Evolutionary conservation across 2,113 vertebrate genomes (phyloP).

Genomic region (Salvelinus fontinalis): DNA sequence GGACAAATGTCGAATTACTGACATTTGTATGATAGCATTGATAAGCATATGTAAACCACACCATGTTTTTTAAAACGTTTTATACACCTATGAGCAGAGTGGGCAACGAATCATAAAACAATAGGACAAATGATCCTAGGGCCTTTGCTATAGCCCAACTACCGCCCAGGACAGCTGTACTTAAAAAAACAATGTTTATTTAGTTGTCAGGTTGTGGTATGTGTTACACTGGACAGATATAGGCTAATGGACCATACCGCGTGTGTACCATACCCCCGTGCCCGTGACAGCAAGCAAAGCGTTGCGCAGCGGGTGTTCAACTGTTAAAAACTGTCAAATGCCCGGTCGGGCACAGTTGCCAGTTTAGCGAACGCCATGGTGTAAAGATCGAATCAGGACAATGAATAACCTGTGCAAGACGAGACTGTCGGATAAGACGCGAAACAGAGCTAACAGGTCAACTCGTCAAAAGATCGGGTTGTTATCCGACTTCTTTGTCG

Average conservation of each 20-base stretch:
- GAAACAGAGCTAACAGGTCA: background rate
- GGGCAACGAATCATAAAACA: too few species aligned
- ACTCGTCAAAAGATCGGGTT: background rate
- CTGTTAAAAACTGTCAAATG: constrained; percentile 78
- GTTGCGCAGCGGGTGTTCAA: constrained; percentile 66
- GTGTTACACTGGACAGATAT: constrained; percentile 29
- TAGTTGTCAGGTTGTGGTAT: constrained; percentile 40
- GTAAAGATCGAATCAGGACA: background rate
- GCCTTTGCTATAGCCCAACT: background rate
- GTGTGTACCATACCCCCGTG: constrained; percentile 13
- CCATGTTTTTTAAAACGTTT: background rate
- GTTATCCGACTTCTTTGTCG: background rate
- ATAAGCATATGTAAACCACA: background rate
- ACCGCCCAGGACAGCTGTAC: constrained; percentile 33
- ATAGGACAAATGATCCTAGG: too few species aligned
- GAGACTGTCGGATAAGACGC: background rate
- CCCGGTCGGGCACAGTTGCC: background rate
- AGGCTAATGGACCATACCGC: constrained; percentile 8
- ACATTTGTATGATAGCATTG: background rate
- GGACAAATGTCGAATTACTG: background rate
- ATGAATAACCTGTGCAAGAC: background rate
- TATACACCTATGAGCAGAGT: background rate
- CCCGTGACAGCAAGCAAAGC: constrained; percentile 9
- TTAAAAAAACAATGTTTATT: constrained; percentile 45
- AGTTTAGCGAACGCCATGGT: background rate